Evolutionary conservation across 2,888 invertebrate species (phyloP), one percentile per base, ranked within the genome.

Genomic region (Ectemnius cavifrons): DNA sequence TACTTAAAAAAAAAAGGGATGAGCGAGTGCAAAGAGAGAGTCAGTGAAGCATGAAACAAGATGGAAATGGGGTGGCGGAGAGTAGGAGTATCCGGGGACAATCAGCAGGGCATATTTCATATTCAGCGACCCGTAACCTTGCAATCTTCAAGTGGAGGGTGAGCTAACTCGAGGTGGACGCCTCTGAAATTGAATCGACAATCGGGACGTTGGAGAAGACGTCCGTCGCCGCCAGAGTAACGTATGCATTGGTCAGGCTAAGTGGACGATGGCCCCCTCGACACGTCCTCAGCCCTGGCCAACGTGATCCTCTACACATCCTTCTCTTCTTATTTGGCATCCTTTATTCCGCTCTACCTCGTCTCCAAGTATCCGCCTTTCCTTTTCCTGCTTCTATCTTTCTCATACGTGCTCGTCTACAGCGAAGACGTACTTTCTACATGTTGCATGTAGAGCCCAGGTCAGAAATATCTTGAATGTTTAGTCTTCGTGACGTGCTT

Each of bases 171-270:
- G 37, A 80, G 79, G 82, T 79, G 83, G 84, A 83, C 83, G 85
- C 82, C 81, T 84, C 81, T 79, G 86, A 87, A 89, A 89, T 89
- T 88, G 89, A 89, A 89, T 89, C 84, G 83, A 84, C 84, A 84
- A 88, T 87, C 83, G 86, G 81, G 79, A 79, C 8, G 70, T 79
- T 82, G 37, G 37, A 37, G 37, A 37, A 37, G 37, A 11, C 37
- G n/a, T 78, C 81, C 82, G 73, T 82, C 68, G 74, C 62, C 73
- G 82, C 75, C 37, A 69, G 57, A 79, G 79, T 84, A 86, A 86
- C 88, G 79, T 87, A 89, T 88, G 89, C 88, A 87, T 86, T 87
- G 86, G 83, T 78, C 84, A 75, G 81, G 81, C 79, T 80, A 83
- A 85, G 83, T 84, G 85, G 84, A 80, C 84, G 77, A 82, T 79